Evolutionary conservation across 1,140 invertebrate genomes (phyloP).

Genomic region (Gryon sp.): DNA sequence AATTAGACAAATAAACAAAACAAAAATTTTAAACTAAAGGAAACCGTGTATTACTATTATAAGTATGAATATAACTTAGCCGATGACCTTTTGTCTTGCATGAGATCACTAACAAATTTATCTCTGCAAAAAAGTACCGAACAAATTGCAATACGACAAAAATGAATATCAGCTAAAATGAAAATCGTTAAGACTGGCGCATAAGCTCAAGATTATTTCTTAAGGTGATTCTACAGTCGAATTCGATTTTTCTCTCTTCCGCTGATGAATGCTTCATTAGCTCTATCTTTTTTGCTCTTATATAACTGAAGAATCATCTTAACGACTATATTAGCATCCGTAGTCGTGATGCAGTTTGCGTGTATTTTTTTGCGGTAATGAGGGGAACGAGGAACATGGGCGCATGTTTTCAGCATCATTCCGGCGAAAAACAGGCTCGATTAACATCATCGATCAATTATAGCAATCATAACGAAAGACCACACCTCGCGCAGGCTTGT

Average conservation of each 20-base stretch:
- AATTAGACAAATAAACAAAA: too few relatives aligned
- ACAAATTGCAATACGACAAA: background rate
- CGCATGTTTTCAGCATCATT: slow-evolving; percentile 14
- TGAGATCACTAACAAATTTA: slow-evolving; percentile 40
- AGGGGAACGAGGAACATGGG: too few relatives aligned
- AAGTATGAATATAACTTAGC: too few relatives aligned
- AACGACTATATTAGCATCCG: slow-evolving; percentile 54
- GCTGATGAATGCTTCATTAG: too few relatives aligned
- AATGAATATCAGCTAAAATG: slow-evolving; percentile 8
- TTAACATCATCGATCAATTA: slow-evolving; percentile 63
- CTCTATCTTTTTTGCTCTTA: too few relatives aligned
- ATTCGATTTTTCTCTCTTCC: too few relatives aligned
- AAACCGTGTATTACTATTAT: too few relatives aligned
- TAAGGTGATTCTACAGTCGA: too few relatives aligned
- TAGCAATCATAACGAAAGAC: slow-evolving; percentile 42
- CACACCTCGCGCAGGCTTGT: slow-evolving; percentile 8
- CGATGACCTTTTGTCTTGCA: slow-evolving; percentile 15
- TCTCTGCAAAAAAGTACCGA: too few relatives aligned
- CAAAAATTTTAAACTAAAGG: too few relatives aligned
- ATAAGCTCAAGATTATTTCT: too few relatives aligned
- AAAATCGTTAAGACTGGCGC: too few relatives aligned
- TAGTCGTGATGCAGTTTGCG: slow-evolving; percentile 54
- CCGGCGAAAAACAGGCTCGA: slow-evolving; percentile 30
- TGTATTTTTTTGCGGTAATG: slow-evolving; percentile 26
- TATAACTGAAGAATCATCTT: slow-evolving; percentile 18